Conservation (phyloP, 2,113 vertebrate genomes). For the Rhipidura dahli region DNA sequence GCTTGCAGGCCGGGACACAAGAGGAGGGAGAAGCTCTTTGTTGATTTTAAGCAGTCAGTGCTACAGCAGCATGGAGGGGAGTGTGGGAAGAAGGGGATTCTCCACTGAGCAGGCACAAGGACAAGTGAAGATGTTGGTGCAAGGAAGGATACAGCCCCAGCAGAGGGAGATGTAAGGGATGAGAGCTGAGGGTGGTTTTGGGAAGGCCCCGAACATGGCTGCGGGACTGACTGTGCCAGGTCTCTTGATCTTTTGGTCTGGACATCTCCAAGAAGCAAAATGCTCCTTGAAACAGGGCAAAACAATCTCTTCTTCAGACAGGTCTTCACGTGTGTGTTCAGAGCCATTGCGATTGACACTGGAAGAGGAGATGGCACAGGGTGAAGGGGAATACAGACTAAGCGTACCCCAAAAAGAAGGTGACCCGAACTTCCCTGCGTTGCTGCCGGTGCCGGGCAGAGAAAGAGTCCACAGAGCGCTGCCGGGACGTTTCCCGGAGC, state of each 20-base stretch:
- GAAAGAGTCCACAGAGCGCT: fast-evolving
- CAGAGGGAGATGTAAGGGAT: not conserved
- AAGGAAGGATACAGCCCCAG: not conserved
- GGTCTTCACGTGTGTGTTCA: not conserved
- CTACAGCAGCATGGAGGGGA: not conserved
- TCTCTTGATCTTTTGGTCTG: not conserved
- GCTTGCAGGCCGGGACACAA: not conserved
- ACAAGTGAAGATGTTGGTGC: not conserved
- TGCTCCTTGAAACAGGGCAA: not conserved
- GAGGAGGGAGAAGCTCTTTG: not conserved
- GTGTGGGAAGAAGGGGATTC: not conserved
- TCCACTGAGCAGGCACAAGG: not conserved
- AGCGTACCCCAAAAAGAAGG: not conserved
- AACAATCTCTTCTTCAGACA: not conserved
- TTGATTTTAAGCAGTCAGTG: not conserved
- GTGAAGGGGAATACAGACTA: no score
- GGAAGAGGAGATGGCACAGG: not conserved
- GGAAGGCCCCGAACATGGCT: not conserved
- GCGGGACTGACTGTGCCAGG: not conserved
- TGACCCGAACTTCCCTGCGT: not conserved
- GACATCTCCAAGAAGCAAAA: not conserved
- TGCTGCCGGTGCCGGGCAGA: not conserved
- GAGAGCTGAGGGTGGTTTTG: not conserved
- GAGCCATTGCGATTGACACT: not conserved
- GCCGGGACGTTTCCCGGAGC: not conserved